Evolutionary conservation across 2,888 invertebrate species (phyloP), one percentile per base, ranked within the genome.

Genomic region (Tortricodes alternella): DNA sequence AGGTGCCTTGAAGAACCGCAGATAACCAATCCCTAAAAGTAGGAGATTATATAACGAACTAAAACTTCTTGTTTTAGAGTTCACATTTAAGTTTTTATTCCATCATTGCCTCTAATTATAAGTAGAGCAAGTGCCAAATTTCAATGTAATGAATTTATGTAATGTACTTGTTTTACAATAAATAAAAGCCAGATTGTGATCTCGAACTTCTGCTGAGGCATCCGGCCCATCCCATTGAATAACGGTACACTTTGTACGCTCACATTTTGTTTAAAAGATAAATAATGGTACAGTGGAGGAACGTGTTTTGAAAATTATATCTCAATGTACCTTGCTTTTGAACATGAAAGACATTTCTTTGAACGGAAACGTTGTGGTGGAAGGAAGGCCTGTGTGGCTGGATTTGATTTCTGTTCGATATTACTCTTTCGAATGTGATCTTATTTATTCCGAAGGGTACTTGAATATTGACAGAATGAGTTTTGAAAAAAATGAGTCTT

Each of bases 71-170:
- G 24, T 43, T 50, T 72, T 72, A 66, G 32, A 57, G n/a, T n/a
- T 67, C 68, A 73, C 58, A 50, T 56, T 29, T 5, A 61, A 49
- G 59, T 64, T 37, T 50, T 55, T 39, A 56, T 63, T 63, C 49
- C 46, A 55, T 58, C 61, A 65, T 69, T 63, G 64, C 46, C 53
- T 56, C 66, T 65, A 64, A 68, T 68, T 66, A 68, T 58, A 65
- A 58, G 52, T 61, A 60, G 62, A 67, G 64, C 60, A 64, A 64
- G 48, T 46, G 51, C 48, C 58, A 62, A 67, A 63, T 64, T 46
- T n/a, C 62, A 67, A 62, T 64, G 48, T 13, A 23, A 48, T 3
- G 27, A 62, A 55, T 64, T 67, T 67, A 72, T 61, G 60, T 69
- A 71, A 71, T 63, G 59, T 52, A 44, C 49, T 29, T 23, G 55